Evolutionary conservation across 2,888 invertebrate genomes (phyloP), one percentile per base, ranked within the genome.

Genomic region (Mythimna vitellina): DNA sequence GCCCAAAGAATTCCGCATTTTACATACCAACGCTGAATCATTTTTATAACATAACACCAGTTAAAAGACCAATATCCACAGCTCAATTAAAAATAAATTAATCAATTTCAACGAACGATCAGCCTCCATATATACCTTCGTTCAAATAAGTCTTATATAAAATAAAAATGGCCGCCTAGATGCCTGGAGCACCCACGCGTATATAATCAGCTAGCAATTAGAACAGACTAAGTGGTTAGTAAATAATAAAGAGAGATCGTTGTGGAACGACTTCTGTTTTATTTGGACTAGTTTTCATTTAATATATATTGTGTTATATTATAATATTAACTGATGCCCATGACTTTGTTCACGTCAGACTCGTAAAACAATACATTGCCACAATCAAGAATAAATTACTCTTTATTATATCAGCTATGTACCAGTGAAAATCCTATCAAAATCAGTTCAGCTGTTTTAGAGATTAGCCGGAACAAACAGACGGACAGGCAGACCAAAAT

Each of bases 61-160:
- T 62, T 65, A 74, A 58, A 72, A 29, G 32, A 61, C 51, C 62
- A 61, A 38, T 9, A 65, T 51, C 54, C 5, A 22, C 12, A 70
- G 8, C 32, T 53, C 69, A 4, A 57, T 81, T 54, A 58, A 69
- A 71, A 77, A 63, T 8, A 71, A 73, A 76, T 71, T 57, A 49
- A 65, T 32, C 25, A 84, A 71, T 66, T 80, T 64, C 9, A 54
- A 62, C 78, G 17, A 65, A 14, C 14, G 42, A 42, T 38, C 57
- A 51, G 17, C 12, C 12, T 78, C 14, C 29, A 2, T 29, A 49
- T 38, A 60, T 32, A 49, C 8, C 68, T 57, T 35, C n/a, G 22
- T 32, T 81, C 73, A 71, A 46, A 65, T 72, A 72, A 61, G 25
- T n/a, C 20, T 84, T 84, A 78, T 49, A 65, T 78, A 81, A 84